A percentile compares a stretch with the other conserved stretches of the same genome.
Evolutionary conservation across 2,888 invertebrate species (phyloP).

Genomic region (Acanthoscelides obtectus): DNA sequence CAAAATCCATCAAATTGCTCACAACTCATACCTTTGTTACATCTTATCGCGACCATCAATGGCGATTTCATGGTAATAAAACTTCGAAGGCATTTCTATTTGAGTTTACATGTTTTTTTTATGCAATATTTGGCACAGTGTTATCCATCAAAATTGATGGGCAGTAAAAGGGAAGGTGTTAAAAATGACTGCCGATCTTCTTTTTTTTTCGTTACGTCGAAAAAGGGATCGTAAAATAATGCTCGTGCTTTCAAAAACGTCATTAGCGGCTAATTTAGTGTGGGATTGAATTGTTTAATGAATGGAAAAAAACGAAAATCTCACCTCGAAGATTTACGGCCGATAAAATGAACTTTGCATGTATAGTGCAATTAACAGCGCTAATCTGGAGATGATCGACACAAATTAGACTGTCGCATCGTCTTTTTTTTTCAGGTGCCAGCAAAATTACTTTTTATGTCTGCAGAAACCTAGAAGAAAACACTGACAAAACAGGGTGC

Average conservation of each 20-base stretch:
- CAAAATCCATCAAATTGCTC: neutral
- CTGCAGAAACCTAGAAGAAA: too few relatives aligned
- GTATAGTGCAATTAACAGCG: neutral
- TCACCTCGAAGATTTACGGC: neutral
- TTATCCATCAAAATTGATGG: neutral
- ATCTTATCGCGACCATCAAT: neutral
- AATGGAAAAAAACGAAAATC: neutral
- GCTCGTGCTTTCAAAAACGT: neutral
- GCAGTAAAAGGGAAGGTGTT: neutral
- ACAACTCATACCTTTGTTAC: neutral
- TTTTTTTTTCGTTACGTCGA: neutral
- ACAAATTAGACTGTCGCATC: neutral
- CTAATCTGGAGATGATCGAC: neutral
- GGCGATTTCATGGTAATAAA: neutral
- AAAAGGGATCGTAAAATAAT: neutral
- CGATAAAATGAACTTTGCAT: neutral
- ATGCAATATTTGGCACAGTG: neutral
- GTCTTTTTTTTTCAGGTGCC: too few relatives aligned
- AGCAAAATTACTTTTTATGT: too few relatives aligned
- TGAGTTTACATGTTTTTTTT: neutral
- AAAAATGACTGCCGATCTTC: neutral
- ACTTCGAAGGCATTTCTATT: neutral
- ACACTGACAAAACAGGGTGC: too few relatives aligned
- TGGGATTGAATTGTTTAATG: constrained; percentile 2
- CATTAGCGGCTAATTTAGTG: neutral